Evolutionary conservation across 1,140 invertebrate species (phyloP), one percentile per base, ranked within the genome.

Genomic region (Cyrtorhinus lividipennis): DNA sequence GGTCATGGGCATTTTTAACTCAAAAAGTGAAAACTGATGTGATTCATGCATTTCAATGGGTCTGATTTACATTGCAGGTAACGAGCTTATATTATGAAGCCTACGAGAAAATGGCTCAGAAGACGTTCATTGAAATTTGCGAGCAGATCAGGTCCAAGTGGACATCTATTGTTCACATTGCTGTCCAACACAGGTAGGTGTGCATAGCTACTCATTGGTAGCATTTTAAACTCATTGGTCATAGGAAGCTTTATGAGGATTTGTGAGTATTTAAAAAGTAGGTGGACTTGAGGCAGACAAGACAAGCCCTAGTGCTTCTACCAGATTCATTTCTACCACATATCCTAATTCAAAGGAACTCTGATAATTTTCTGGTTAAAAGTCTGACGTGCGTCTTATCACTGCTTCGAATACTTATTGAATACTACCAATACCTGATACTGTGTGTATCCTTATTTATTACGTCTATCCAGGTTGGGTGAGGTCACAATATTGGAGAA

Each of bases 21-120:
- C 38, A 44, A 8, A 44, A n/a, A n/a, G n/a, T n/a, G 38, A 44
- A 44, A 44, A 44, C 8, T 44, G 38, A 8, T n/a, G 8, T n/a
- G 38, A 8, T 44, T 44, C 38, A 8, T 44, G n/a, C 38, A 8
- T 44, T n/a, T 10, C 8, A 8, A 44, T 44, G n/a, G 8, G 8
- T 10, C 38, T 10, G 38, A 44, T 44, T 44, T n/a, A 10, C 38
- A 10, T 44, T 8, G n/a, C 48, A 53, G 48, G 48, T 53, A 5
- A 20, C 3, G 18, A 62, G 61, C 24, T 23, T 98, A 45, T 86
- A 92, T 72, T 98, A 97, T 78, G 93, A 97, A 79, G 90, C 92
- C 0, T 97, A 95, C 75, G 84, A 90, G 67, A 75, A 82, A 53
- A 98, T 97, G 94, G 93, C 91, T 12, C 66, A 87, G 1, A 90